A percentile compares a stretch with the other conserved stretches of the same genome.
phyloP scores from a whole-genome alignment of 2,113 vertebrate genomes.

The Raja brachyura region DNA sequence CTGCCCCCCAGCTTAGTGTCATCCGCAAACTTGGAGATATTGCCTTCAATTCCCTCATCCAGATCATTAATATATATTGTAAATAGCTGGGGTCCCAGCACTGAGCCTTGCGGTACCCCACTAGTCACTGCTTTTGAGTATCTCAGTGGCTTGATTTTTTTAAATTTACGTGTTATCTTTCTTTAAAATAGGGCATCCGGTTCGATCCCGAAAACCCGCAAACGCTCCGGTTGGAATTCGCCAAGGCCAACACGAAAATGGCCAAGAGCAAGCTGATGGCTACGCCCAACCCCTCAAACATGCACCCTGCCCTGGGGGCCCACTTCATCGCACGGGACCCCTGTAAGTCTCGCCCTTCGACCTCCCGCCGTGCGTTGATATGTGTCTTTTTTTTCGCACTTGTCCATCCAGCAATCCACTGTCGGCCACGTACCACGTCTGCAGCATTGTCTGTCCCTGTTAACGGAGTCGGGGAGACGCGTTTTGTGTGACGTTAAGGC shows the following conservation, averaged over 20 bases:
- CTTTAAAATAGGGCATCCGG: constrained; percentile 78
- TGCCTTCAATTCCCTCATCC: too few species aligned
- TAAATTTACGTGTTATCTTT: constrained; percentile 32
- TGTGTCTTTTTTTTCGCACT: background rate
- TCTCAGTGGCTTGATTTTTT: too few species aligned
- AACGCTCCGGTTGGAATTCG: constrained; percentile 97
- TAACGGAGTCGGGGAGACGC: background rate
- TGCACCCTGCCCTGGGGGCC: constrained; percentile 92
- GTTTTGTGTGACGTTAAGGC: background rate
- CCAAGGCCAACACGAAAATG: constrained; percentile 99
- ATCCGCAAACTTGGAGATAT: too few species aligned
- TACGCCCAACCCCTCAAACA: constrained; percentile 90
- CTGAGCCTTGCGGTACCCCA: too few species aligned
- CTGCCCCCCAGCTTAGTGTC: too few species aligned
- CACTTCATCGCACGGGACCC: constrained; percentile 98
- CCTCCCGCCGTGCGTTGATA: background rate
- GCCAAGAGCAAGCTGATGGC: constrained; percentile 99
- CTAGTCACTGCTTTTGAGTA: too few species aligned
- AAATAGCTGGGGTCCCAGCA: too few species aligned
- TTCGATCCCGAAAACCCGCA: constrained; percentile 98
- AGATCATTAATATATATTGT: too few species aligned
- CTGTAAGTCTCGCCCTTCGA: constrained; percentile 72
- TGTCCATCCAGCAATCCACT: background rate
- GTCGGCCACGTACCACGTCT: background rate
- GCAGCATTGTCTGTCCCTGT: too few species aligned